Conservation (phyloP, 2,113 vertebrate genomes). For the Pelvicachromis taeniatus region DNA sequence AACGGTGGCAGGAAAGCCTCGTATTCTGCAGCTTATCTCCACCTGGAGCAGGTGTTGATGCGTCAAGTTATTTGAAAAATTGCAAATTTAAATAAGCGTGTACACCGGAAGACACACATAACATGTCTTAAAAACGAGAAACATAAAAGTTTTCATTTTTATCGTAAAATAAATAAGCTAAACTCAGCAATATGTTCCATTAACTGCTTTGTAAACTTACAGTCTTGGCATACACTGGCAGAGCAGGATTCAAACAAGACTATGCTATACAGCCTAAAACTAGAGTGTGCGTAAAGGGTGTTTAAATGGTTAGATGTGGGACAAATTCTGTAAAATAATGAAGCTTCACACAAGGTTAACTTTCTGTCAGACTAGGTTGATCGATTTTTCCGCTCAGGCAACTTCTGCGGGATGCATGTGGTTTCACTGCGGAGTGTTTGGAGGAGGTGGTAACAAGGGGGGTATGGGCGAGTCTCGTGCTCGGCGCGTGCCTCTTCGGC, state of each 20-base stretch:
- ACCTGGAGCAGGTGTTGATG: conserved; percentile 19
- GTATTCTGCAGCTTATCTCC: background rate
- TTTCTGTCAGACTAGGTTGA: background rate
- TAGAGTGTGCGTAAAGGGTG: background rate
- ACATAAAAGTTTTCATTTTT: background rate
- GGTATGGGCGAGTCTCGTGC: conserved; percentile 53
- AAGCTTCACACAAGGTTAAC: background rate
- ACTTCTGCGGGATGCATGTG: background rate
- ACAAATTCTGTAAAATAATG: background rate
- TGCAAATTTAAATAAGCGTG: background rate
- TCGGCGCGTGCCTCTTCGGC: conserved; percentile 66
- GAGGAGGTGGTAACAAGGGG: background rate
- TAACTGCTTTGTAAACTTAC: background rate
- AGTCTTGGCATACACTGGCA: background rate
- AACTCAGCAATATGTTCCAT: too few species aligned
- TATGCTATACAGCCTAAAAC: background rate
- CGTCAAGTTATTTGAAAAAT: background rate
- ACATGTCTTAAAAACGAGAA: background rate
- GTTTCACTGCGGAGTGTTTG: background rate
- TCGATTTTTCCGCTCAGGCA: conserved; percentile 22
- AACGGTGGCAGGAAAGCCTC: conserved; percentile 62
- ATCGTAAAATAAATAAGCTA: background rate
- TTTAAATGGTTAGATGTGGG: background rate
- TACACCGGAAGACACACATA: background rate
- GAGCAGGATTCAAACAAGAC: background rate